phyloP scores from a whole-genome alignment of 2,888 invertebrate species.

The Acleris sparsana region DNA sequence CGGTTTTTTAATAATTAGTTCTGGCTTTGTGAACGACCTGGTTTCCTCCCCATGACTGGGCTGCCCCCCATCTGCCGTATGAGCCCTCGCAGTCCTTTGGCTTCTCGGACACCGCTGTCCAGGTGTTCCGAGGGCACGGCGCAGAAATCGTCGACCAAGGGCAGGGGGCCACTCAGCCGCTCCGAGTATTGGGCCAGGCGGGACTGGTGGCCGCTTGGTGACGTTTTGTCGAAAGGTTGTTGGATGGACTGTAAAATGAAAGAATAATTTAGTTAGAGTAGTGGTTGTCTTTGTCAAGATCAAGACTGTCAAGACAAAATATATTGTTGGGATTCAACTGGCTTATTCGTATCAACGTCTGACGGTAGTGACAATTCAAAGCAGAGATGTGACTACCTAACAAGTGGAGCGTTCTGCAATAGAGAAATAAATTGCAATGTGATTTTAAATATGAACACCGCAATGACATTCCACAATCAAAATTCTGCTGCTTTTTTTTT shows the following conservation, averaged over 20 bases:
- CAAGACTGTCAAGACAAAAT: too few species aligned
- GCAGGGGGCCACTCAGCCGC: slow-evolving; percentile 85
- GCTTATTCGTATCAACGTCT: too few species aligned
- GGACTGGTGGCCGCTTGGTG: slow-evolving; percentile 83
- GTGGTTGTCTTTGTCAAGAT: too few species aligned
- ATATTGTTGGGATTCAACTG: too few species aligned
- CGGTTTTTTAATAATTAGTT: slow-evolving; percentile 52
- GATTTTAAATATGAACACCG: too few species aligned
- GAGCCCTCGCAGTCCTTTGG: slow-evolving; percentile 89
- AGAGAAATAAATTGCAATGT: too few species aligned
- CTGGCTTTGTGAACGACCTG: slow-evolving; percentile 77
- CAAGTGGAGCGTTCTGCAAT: too few species aligned
- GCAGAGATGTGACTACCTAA: too few species aligned
- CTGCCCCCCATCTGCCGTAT: slow-evolving; percentile 93
- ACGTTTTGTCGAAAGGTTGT: slow-evolving; percentile 66
- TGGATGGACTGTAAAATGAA: slow-evolving; percentile 35
- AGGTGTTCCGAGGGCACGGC: slow-evolving; percentile 91
- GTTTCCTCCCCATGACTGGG: slow-evolving; percentile 90
- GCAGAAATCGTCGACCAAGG: slow-evolving; percentile 95
- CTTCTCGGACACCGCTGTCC: slow-evolving; percentile 85
- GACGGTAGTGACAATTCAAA: too few species aligned
- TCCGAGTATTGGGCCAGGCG: slow-evolving; percentile 85
- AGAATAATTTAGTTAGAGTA: too few species aligned
- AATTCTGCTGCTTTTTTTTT: too few species aligned
- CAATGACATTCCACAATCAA: too few species aligned